Evolutionary conservation across 2,888 invertebrate genomes (phyloP), one percentile per base, ranked within the genome.

Genomic region (Trachelus troglodyta): DNA sequence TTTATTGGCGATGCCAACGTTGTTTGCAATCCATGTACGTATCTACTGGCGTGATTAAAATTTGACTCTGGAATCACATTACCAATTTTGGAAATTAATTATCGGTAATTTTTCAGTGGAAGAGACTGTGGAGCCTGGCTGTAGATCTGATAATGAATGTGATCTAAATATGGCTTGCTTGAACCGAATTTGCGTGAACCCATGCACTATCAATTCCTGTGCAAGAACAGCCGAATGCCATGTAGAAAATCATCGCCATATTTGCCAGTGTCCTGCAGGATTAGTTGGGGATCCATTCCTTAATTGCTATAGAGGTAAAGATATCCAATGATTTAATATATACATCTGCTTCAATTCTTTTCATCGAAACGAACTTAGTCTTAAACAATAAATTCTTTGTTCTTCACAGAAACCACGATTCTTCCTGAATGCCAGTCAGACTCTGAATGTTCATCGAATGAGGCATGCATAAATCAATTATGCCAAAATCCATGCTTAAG

Each of bases 1-100:
- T 96, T 95, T 86, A 94, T 95, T 84, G 98, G 98, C 83, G 97
- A 98, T 91, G 97, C 98, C 12, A 96, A 97, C 85, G 94, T 95
- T 81, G 95, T 96, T 91, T 98, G 98, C 91, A 94, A 93, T 89
- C 94, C 94, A 93, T 96, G 97, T 97, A 94, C 93, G 93, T 84
- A 77, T 68, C 11, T 71, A 2, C 9, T 56, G 56, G 9, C 9
- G 9, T 23, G 9, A 56, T 56, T 56, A 56, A 0, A 56, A 56
- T 56, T 56, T 56, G 6, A 23, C 9, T 23, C 23, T 23, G 23
- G 23, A 56, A 56, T 23, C 9, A 56, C 23, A 23, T 2, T 23
- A 56, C 9, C 9, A 9, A 23, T 23, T 23, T 15, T 56, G 23
- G 2, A 56, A 56, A 56, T 9, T 56, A 56, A 56, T 23, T 56